Percentiles rank a stretch among this genome's conserved stretches.
These are phyloP conservation scores for Eupithecia exiguata DNA, from an alignment of 2,888 invertebrate genomes.

Conservation along the genomic window DNA sequence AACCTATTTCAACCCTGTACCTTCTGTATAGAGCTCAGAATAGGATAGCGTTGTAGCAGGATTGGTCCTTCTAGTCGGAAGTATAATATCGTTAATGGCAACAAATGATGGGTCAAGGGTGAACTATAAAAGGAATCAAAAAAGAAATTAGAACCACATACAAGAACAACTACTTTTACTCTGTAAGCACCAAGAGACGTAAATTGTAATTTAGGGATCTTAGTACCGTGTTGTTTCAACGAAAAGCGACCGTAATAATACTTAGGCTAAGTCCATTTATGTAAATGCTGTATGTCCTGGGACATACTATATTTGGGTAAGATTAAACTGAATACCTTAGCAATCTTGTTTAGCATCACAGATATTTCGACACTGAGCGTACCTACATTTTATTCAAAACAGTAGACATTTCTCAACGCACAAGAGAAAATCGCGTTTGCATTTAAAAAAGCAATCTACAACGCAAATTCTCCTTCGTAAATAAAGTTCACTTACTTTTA, in stretches of 20 bases:
- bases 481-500: slow-evolving; percentile 62
- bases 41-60: slow-evolving; percentile 31
- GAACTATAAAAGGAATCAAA: slow-evolving; percentile 62
- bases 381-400: slow-evolving; percentile 20
- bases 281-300: neutral
- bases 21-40: slow-evolving; percentile 47
- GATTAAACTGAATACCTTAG: neutral
- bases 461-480: slow-evolving; percentile 66
- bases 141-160: slow-evolving; percentile 57
- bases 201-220: slow-evolving; percentile 3
- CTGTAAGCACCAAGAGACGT: neutral
- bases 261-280: neutral
- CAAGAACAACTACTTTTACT: slow-evolving; percentile 21
- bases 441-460: slow-evolving; percentile 71
- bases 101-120: slow-evolving; percentile 79
- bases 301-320: neutral
- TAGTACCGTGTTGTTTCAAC: neutral
- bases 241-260: slow-evolving; percentile 4
- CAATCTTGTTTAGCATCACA: neutral
- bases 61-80: slow-evolving; percentile 44
- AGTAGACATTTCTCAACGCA: slow-evolving; percentile 23
- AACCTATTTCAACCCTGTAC: slow-evolving; percentile 45
- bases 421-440: slow-evolving; percentile 62
- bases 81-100: slow-evolving; percentile 65
- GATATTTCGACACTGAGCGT: neutral